Percentiles rank a stretch among this genome's conserved stretches.
phyloP scores from a whole-genome alignment of 2,888 invertebrate species.

The Pediacus dermestoides region DNA sequence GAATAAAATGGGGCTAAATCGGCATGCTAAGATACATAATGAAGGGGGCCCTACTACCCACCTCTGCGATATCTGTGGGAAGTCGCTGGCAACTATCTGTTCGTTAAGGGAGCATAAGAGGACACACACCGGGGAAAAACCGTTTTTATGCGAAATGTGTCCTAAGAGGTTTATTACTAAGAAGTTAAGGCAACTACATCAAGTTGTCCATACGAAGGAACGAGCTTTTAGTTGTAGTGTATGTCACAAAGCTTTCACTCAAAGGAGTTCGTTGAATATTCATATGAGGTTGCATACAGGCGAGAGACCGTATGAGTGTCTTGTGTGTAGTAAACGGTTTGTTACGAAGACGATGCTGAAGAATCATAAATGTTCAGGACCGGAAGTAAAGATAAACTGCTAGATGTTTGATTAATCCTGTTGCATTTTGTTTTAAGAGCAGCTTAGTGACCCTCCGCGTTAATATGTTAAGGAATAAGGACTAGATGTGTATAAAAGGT shows the following conservation, averaged over 20 bases:
- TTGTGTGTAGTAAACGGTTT: neutral
- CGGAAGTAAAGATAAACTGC: too few species aligned
- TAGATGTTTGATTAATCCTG: too few species aligned
- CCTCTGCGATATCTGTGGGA: conserved; percentile 38
- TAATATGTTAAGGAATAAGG: too few species aligned
- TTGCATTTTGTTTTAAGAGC: too few species aligned
- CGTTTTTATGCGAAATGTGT: conserved; percentile 46
- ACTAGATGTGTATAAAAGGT: too few species aligned
- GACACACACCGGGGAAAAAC: conserved; percentile 45
- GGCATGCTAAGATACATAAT: conserved; percentile 12
- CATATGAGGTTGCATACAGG: conserved; percentile 56
- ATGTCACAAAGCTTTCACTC: conserved; percentile 56
- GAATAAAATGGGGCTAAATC: neutral
- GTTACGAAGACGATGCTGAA: too few species aligned
- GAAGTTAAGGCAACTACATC: conserved; percentile 51
- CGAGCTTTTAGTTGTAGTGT: conserved; percentile 55
- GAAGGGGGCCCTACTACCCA: too few species aligned
- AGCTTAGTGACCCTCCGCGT: too few species aligned
- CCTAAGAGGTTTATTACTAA: conserved; percentile 46
- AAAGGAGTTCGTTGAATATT: conserved; percentile 52
- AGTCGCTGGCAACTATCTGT: conserved; percentile 20
- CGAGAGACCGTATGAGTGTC: conserved; percentile 51
- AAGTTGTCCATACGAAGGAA: conserved; percentile 54
- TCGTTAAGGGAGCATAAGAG: conserved; percentile 34
- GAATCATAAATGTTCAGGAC: too few species aligned